Conservation (phyloP, 1,140 invertebrate genomes). For the Phenacoccus solenopsis region DNA sequence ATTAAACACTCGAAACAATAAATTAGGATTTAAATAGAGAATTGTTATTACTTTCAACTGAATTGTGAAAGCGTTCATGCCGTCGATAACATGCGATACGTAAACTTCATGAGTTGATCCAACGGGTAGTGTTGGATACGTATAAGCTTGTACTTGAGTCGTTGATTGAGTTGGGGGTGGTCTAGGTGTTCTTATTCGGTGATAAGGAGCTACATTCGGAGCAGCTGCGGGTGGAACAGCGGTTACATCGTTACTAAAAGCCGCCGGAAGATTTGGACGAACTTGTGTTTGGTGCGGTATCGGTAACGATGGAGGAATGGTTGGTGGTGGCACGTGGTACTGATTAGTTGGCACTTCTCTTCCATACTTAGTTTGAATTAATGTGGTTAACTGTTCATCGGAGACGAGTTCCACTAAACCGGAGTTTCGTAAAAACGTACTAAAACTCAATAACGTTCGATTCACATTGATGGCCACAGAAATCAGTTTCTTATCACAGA, state of each 20-base stretch:
- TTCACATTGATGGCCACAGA: neutral
- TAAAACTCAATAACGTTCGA: neutral
- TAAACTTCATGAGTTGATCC: slow-evolving; percentile 47
- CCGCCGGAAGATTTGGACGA: neutral
- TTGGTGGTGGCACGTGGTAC: neutral
- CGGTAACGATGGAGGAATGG: neutral
- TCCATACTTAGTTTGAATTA: neutral
- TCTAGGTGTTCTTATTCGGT: neutral
- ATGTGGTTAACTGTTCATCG: neutral
- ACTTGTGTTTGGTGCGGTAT: neutral
- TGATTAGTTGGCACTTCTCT: neutral
- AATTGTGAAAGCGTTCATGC: slow-evolving; percentile 56
- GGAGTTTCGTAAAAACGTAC: neutral
- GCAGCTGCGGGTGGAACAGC: neutral
- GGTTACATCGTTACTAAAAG: neutral
- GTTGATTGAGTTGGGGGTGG: neutral
- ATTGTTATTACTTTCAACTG: slow-evolving; percentile 45
- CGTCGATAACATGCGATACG: slow-evolving; percentile 60
- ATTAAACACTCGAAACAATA: neutral
- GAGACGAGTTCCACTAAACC: neutral
- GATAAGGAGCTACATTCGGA: neutral
- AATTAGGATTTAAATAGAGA: neutral
- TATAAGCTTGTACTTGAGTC: slow-evolving; percentile 12
- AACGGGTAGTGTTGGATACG: slow-evolving; percentile 40
- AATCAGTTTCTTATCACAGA: neutral